These are phyloP conservation scores for Bombus sylvicola DNA, from an alignment of 1,140 invertebrate species.

Conservation along the genomic window DNA sequence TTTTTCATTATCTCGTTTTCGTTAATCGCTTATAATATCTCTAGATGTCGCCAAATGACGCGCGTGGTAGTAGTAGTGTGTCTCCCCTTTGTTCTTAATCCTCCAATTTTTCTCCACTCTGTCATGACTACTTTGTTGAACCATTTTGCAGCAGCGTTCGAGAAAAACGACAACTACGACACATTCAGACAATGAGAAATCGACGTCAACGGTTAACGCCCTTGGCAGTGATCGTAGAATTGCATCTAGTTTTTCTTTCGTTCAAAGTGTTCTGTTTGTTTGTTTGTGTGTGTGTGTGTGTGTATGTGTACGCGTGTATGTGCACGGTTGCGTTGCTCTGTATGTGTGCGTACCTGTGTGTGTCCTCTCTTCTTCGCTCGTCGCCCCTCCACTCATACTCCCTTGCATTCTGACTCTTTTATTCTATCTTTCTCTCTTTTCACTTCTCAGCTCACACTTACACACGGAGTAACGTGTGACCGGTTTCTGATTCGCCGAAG, in stretches of 20 bases:
- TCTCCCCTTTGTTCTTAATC: neutral
- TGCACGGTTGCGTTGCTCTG: neutral
- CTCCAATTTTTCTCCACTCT: neutral
- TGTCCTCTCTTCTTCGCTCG: neutral
- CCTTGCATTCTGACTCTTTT: neutral
- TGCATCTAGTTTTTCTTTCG: conserved; percentile 66
- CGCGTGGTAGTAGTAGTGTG: conserved; percentile 17
- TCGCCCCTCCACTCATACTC: neutral
- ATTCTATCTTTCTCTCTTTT: neutral
- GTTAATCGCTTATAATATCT: conserved; percentile 29
- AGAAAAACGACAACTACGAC: conserved; percentile 61
- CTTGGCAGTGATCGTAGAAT: conserved; percentile 82
- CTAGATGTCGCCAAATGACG: conserved; percentile 40
- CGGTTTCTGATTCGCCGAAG: conserved; percentile 46
- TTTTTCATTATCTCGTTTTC: conserved; percentile 37
- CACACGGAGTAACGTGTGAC: conserved; percentile 16
- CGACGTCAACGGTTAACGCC: conserved; percentile 76
- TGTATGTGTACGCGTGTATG: neutral
- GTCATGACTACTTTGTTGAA: neutral
- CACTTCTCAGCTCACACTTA: neutral
- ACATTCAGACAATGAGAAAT: conserved; percentile 71
- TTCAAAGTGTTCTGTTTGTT: neutral
- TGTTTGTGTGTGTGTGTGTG: neutral
- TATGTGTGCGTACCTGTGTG: neutral
- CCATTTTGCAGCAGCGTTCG: conserved; percentile 26